Percentiles rank a stretch among this genome's conserved stretches.
These are phyloP conservation scores for Oasisia sp. DNA, from an alignment of 2,888 invertebrate species.

Conservation along the genomic window DNA sequence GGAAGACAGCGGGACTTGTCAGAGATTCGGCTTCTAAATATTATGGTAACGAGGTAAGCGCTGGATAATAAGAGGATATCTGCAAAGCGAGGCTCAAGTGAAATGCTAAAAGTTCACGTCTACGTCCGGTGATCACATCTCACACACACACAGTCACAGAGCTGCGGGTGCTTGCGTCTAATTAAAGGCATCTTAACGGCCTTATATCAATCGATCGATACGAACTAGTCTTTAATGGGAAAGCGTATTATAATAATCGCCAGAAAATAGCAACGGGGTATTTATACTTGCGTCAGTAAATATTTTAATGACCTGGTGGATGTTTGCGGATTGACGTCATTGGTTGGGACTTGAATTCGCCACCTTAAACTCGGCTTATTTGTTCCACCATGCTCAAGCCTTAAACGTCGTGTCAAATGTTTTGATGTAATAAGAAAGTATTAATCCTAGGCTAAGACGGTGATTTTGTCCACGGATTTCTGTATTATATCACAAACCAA, in stretches of 20 bases:
- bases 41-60: not conserved
- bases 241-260: not conserved
- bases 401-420: too few species aligned
- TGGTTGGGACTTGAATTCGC: not conserved
- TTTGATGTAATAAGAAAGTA: too few species aligned
- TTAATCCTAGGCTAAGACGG: too few species aligned
- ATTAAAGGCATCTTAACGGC: not conserved
- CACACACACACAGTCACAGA: too few species aligned
- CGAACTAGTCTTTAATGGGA: slow-evolving; percentile 5
- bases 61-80: not conserved
- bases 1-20: not conserved
- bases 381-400: too few species aligned
- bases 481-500: too few species aligned
- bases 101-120: not conserved
- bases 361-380: not conserved
- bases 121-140: not conserved
- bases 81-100: not conserved
- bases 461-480: too few species aligned
- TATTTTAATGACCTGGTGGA: not conserved
- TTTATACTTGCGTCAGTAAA: not conserved
- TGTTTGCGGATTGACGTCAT: not conserved
- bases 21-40: not conserved
- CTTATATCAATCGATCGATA: not conserved
- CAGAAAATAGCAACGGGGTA: not conserved
- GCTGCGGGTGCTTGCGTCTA: not conserved